Conservation (phyloP, 2,113 vertebrate species). For the Puntigrus tetrazona region DNA sequence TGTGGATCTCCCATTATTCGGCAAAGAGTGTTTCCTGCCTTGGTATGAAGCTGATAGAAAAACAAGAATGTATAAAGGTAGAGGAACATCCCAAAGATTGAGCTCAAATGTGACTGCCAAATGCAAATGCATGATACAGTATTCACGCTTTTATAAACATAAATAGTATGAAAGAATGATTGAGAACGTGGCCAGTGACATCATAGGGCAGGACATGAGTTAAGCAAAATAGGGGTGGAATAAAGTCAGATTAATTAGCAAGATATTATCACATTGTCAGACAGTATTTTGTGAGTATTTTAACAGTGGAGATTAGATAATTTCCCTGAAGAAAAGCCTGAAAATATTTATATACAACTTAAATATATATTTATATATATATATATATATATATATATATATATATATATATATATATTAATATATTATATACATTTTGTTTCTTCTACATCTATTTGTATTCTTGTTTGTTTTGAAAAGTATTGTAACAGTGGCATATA, state of each 20-base stretch:
- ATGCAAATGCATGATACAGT: background rate
- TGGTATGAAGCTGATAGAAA: background rate
- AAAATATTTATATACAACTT: too few species aligned
- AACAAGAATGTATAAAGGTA: background rate
- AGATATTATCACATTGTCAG: too few species aligned
- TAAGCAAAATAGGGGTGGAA: background rate
- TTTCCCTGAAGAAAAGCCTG: too few species aligned
- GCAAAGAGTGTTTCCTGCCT: background rate
- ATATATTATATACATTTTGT: too few species aligned
- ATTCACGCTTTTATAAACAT: background rate
- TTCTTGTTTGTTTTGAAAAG: too few species aligned
- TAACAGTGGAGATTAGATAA: too few species aligned
- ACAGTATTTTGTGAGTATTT: too few species aligned
- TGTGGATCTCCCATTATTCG: background rate
- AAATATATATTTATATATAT: too few species aligned
- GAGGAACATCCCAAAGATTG: constrained; percentile 23
- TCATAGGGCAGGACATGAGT: background rate
- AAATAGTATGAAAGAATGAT: background rate
- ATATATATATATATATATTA: too few species aligned
- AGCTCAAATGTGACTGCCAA: constrained; percentile 50
- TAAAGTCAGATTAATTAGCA: background rate
- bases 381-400: too few species aligned
- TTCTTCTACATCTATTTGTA: too few species aligned
- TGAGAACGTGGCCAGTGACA: background rate
- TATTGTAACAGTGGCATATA: too few species aligned